Conservation (phyloP, 1,140 invertebrate species). For the Eubasilissa regina region DNA sequence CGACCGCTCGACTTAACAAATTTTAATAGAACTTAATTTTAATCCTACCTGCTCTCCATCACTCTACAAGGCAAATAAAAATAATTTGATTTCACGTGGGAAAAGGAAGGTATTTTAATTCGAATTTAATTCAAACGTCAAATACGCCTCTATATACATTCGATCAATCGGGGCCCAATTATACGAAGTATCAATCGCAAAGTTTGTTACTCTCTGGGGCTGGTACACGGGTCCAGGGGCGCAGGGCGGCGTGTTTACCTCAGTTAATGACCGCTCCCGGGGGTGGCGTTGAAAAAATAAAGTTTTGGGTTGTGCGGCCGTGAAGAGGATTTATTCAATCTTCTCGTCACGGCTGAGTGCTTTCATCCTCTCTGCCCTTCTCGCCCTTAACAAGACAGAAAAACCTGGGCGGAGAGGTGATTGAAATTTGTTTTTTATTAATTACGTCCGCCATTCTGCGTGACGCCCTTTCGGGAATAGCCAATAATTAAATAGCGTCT, state of each 20-base stretch:
- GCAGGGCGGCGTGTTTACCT: conserved; percentile 41
- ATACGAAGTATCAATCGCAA: conserved; percentile 13
- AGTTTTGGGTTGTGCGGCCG: conserved; percentile 39
- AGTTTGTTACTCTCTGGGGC: conserved; percentile 2
- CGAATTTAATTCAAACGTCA: too few species aligned
- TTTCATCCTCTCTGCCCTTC: conserved; percentile 32
- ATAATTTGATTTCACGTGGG: not conserved
- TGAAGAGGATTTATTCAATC: conserved; percentile 52
- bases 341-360: conserved; percentile 45
- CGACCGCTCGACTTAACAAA: too few species aligned
- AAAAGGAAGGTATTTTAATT: not conserved
- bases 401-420: conserved; percentile 5
- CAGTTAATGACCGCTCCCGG: conserved; percentile 47
- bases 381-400: conserved; percentile 18
- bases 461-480: conserved; percentile 1
- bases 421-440: conserved; percentile 25
- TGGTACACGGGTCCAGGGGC: conserved; percentile 17
- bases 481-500: conserved; percentile 1
- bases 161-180: conserved; percentile 1
- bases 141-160: not conserved
- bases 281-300: conserved; percentile 44
- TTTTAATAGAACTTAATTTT: too few species aligned
- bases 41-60: too few species aligned
- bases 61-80: too few species aligned
- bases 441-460: conserved; percentile 22